Conservation (phyloP, 2,888 invertebrate genomes). For the Clistopyga incitator region DNA sequence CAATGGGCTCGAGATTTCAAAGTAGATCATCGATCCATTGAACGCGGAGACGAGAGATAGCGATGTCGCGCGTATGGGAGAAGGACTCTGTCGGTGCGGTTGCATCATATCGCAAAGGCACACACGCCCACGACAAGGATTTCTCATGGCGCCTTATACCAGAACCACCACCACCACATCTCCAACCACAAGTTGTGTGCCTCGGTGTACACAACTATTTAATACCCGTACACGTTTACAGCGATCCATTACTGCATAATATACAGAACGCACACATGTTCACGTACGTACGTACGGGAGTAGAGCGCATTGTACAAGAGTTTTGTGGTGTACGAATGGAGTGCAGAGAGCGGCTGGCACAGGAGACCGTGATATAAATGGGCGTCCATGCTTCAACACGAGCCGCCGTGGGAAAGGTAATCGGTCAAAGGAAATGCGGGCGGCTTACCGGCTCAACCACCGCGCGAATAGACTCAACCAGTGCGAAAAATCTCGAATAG, state of each 20-base stretch:
- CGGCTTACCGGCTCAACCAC: slow-evolving; percentile 60
- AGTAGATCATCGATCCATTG: slow-evolving; percentile 72
- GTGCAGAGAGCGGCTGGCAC: slow-evolving; percentile 50
- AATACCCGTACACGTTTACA: slow-evolving; percentile 50
- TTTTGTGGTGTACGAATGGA: slow-evolving; percentile 35
- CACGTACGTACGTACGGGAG: background rate
- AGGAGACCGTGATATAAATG: slow-evolving; percentile 76
- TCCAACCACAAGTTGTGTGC: slow-evolving; percentile 34
- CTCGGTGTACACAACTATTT: slow-evolving; percentile 23
- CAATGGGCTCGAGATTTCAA: slow-evolving; percentile 72
- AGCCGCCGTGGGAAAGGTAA: slow-evolving; percentile 81
- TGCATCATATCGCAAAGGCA: slow-evolving; percentile 69
- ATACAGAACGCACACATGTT: too few species aligned
- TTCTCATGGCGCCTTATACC: slow-evolving; percentile 76
- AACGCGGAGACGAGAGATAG: slow-evolving; percentile 65
- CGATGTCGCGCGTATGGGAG: slow-evolving; percentile 66
- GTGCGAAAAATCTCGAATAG: slow-evolving; percentile 46
- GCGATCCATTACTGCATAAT: slow-evolving; percentile 46
- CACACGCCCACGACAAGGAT: slow-evolving; percentile 77
- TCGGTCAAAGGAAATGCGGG: slow-evolving; percentile 80
- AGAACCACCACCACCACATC: slow-evolving; percentile 56
- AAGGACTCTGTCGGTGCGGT: slow-evolving; percentile 35
- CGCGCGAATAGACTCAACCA: slow-evolving; percentile 46
- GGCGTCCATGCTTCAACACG: slow-evolving; percentile 70
- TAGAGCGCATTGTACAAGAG: slow-evolving; percentile 23